Evolutionary conservation across 1,140 invertebrate genomes (phyloP), one percentile per base, ranked within the genome.

Genomic region (Bombus impatiens): DNA sequence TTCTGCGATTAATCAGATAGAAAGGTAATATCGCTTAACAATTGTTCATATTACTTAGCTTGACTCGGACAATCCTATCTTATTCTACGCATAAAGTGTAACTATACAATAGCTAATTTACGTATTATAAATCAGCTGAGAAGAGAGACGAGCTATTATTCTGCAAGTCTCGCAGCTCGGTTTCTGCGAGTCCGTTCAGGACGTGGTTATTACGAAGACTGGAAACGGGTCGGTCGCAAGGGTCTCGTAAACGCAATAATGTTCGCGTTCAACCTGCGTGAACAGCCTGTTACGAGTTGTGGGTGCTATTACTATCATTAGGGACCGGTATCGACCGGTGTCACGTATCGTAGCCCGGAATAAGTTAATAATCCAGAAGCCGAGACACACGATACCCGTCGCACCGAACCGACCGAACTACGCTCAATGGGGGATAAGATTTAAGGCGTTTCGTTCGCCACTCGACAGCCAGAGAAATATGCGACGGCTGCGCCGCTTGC

Each of bases 401-500:
- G 74, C 22, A 18, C 1, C 10, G n/a, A 79, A 40, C 13, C 44
- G 6, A 15, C 42, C 42, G 22, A 47, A 47, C 44, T 47, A 28
- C 25, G 78, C 53, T 47, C 68, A n/a, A 80, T 32, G 25, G 68
- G 67, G 40, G 37, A 53, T 32, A 80, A 85, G 83, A 85, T 85
- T 85, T 85, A 85, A 85, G 68, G 83, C 83, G 68, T 80, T 71
- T 80, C 83, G 83, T 85, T 80, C 28, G 59, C 57, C 78, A 65
- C 53, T 47, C 32, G 83, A 85, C 83, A 85, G 78, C 78, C 77
- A 40, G 78, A 80, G 83, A 85, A 85, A 80, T 85, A 74, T 85
- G 68, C 83, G 67, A 71, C 78, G 68, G 83, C 42, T 32, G 83
- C 40, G 42, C 82, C 76, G 82, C 32, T 86, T 82, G 79, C 44